phyloP scores from a whole-genome alignment of 2,113 vertebrate species.

The Turdus rufiventris region DNA sequence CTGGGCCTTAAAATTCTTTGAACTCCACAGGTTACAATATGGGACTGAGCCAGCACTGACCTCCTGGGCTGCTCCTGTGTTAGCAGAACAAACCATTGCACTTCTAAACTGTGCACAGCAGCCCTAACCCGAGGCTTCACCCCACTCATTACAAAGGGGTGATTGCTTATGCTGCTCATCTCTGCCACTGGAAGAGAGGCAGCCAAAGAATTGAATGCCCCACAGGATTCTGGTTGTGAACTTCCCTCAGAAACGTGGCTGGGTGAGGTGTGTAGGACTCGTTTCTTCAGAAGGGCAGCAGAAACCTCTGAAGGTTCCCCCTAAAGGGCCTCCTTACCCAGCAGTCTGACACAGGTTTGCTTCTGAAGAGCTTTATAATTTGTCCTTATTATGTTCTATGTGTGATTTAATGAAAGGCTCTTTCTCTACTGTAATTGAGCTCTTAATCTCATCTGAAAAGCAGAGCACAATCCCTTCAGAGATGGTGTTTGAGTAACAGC shows the following conservation, averaged over 20 bases:
- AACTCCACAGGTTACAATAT: accelerated
- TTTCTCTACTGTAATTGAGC: constrained; percentile 37
- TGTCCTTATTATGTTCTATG: constrained; percentile 1
- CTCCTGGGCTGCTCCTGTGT: not conserved
- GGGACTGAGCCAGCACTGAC: not conserved
- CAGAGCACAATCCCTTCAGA: not conserved
- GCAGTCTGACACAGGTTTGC: not conserved
- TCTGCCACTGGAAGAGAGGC: not conserved
- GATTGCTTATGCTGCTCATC: not conserved
- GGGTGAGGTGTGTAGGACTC: not conserved
- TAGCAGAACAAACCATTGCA: not conserved
- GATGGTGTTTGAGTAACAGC: not conserved
- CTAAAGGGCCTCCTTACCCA: not conserved
- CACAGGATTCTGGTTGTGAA: too few relatives aligned
- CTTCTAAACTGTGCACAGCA: too few relatives aligned
- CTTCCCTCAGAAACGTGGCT: not conserved
- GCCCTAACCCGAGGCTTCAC: accelerated
- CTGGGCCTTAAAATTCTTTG: not conserved
- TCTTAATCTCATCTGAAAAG: constrained; percentile 42
- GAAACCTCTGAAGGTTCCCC: not conserved
- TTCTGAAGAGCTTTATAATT: constrained; percentile 3
- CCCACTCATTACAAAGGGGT: not conserved
- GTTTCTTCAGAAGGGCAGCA: not conserved
- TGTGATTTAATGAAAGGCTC: constrained; percentile 32
- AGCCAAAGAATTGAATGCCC: not conserved